Percentiles rank a stretch among this genome's conserved stretches.
Conservation (phyloP, 2,113 vertebrate genomes). For the Campylomormyrus numenius region DNA sequence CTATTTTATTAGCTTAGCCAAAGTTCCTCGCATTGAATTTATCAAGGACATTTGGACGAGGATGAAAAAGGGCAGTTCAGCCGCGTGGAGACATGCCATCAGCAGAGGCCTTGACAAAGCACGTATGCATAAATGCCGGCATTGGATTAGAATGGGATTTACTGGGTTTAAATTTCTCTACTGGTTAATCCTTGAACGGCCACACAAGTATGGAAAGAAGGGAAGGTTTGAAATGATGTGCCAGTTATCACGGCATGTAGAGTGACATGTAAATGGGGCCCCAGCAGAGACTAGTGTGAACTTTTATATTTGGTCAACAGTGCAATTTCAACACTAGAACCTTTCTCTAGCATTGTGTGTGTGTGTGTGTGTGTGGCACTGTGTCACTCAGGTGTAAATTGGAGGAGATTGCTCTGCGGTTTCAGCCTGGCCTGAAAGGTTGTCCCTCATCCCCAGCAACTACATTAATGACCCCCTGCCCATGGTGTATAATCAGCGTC, state of each 20-base stretch:
- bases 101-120: neutral
- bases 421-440: neutral
- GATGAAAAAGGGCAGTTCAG: neutral
- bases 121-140: neutral
- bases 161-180: neutral
- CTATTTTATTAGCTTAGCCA: neutral
- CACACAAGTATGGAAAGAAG: neutral
- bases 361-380: neutral
- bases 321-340: neutral
- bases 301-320: neutral
- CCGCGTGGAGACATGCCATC: neutral
- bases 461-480: neutral
- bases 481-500: neutral
- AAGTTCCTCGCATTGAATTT: neutral
- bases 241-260: neutral
- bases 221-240: neutral
- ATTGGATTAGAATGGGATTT: neutral
- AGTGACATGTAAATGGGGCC: neutral
- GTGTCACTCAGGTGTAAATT: neutral
- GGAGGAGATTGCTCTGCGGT: neutral
- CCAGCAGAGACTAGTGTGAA: neutral
- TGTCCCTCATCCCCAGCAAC: neutral
- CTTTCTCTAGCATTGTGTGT: neutral
- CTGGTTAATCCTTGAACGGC: neutral
- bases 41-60: neutral